Conservation (phyloP, 2,797 vertebrate species). For the Malurus splendens region DNA sequence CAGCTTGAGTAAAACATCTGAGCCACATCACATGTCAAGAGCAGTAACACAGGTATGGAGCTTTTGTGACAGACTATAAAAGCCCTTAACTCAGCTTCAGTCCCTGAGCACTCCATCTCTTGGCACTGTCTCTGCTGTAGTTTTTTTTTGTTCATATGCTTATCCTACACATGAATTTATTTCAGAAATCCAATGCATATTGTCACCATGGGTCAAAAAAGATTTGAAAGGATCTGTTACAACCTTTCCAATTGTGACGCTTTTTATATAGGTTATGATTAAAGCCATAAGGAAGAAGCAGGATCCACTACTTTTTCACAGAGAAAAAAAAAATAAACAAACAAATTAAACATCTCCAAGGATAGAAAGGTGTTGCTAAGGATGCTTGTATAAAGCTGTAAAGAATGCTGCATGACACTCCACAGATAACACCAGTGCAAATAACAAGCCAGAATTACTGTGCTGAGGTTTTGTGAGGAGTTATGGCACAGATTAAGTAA, state of each 20-base stretch:
- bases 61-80: neutral
- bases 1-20: neutral
- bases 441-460: neutral
- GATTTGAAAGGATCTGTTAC: neutral
- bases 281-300: neutral
- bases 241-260: neutral
- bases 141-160: neutral
- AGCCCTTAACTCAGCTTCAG: neutral
- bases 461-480: neutral
- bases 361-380: neutral
- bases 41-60: neutral
- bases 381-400: neutral
- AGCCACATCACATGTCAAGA: neutral
- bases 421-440: neutral
- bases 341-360: neutral
- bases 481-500: neutral
- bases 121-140: neutral
- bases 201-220: neutral
- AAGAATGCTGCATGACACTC: neutral
- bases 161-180: neutral
- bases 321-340: fast-evolving
- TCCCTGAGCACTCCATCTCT: neutral
- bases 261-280: neutral
- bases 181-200: neutral
- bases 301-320: neutral